phyloP scores from a whole-genome alignment of 1,140 invertebrate genomes.

The Polypedilum pembai region DNA sequence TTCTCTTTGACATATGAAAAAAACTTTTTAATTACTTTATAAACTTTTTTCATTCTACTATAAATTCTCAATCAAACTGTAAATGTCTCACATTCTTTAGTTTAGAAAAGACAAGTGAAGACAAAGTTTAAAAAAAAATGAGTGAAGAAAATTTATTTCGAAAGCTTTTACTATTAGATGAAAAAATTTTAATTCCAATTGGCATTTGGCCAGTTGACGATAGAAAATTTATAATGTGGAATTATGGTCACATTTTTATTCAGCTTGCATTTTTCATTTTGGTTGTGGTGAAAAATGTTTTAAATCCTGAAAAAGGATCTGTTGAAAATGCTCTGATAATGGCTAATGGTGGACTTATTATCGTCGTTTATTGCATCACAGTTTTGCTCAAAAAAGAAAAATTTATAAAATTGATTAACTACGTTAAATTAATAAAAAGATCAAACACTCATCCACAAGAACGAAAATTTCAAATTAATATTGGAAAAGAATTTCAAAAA shows the following conservation, averaged over 20 bases:
- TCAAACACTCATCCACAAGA: neutral
- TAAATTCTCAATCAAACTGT: no score
- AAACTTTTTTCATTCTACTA: no score
- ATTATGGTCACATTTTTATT: neutral
- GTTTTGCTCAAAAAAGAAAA: neutral
- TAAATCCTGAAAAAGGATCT: neutral
- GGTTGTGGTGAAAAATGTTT: neutral
- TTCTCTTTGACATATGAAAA: no score
- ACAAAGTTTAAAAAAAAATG: neutral
- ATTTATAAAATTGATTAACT: neutral
- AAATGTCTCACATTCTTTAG: no score
- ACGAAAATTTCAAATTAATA: neutral
- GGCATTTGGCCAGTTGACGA: neutral
- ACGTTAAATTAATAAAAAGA: neutral
- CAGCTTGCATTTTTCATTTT: neutral
- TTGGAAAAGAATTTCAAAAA: neutral
- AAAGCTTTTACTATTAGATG: neutral
- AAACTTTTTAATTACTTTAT: no score
- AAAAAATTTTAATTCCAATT: neutral
- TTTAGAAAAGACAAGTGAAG: neutral
- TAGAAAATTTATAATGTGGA: neutral
- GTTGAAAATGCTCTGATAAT: neutral
- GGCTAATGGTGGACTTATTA: conserved; percentile 1
- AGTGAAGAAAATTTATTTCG: neutral
- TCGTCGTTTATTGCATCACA: neutral